phyloP scores from a whole-genome alignment of 2,797 vertebrate genomes.

The Danio kyathit region DNA sequence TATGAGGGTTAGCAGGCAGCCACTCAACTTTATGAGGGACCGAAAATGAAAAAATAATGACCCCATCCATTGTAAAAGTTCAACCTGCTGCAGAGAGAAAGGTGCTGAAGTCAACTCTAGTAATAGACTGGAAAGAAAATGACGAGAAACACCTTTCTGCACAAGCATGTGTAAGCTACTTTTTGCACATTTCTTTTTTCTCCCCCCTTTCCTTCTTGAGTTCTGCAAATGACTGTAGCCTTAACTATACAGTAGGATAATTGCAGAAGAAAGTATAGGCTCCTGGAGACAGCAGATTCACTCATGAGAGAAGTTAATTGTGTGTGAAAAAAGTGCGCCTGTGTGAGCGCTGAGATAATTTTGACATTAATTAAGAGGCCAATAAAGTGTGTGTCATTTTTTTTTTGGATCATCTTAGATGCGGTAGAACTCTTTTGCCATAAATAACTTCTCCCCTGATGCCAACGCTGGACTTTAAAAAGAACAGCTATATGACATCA shows the following conservation, averaged over 20 bases:
- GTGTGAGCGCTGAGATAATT: constrained; percentile 5
- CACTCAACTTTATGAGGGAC: constrained; percentile 61
- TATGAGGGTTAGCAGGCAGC: constrained; percentile 53
- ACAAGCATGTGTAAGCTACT: background rate
- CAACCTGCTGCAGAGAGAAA: constrained; percentile 46
- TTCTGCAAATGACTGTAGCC: background rate
- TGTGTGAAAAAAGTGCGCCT: constrained; percentile 1
- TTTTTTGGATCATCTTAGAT: background rate
- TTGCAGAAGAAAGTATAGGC: background rate
- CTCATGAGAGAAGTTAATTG: constrained; percentile 7
- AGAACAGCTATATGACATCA: background rate
- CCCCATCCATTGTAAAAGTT: constrained; percentile 59
- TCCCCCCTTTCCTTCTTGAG: background rate
- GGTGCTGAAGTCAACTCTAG: constrained; percentile 26
- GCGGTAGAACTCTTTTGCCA: background rate
- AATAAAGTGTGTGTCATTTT: background rate
- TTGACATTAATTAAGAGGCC: constrained; percentile 36
- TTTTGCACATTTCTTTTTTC: background rate
- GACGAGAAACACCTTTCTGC: background rate
- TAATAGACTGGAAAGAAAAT: constrained; percentile 1
- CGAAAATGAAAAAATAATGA: constrained; percentile 66
- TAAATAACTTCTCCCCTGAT: background rate
- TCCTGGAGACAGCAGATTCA: background rate
- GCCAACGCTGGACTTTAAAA: background rate
- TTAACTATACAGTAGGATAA: background rate